A percentile compares a stretch with the other conserved stretches of the same genome.
Conservation (phyloP, 2,113 vertebrate species). For the Hypocryptadius cinnamomeus region DNA sequence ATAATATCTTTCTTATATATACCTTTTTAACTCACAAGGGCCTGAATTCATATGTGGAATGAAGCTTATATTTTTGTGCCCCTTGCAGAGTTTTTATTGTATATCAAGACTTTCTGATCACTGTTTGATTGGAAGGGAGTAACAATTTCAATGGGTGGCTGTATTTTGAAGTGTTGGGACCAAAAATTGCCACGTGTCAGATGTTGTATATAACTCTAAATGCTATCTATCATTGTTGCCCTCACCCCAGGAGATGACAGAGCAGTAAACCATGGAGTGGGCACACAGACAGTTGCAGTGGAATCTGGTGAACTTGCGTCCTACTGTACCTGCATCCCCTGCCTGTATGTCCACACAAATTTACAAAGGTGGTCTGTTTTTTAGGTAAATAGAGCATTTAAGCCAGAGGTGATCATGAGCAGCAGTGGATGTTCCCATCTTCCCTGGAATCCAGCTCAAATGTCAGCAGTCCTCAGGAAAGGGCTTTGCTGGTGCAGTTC, state of each 20-base stretch:
- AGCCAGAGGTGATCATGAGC: fast-evolving
- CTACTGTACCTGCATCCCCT: not conserved
- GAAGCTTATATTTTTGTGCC: not conserved
- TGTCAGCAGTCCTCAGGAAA: not conserved
- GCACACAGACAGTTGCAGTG: not conserved
- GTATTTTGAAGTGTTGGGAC: not conserved
- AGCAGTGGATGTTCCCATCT: not conserved
- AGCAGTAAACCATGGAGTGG: not conserved
- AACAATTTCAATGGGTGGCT: not conserved
- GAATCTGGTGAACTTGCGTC: not conserved
- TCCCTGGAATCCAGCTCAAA: not conserved
- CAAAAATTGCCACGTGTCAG: not conserved
- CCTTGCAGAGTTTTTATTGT: not conserved
- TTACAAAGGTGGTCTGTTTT: not conserved
- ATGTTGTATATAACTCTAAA: not conserved
- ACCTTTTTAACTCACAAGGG: not conserved
- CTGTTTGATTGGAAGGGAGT: not conserved
- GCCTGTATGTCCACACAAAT: not conserved
- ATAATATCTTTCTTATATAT: not conserved
- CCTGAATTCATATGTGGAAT: not conserved
- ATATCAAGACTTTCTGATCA: not conserved
- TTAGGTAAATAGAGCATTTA: not conserved
- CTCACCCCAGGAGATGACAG: fast-evolving
- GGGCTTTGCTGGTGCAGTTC: not conserved
- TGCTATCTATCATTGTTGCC: not conserved